Evolutionary conservation across 2,113 vertebrate species (phyloP), one percentile per base, ranked within the genome.

Genomic region (Prochilodus magdalenae): DNA sequence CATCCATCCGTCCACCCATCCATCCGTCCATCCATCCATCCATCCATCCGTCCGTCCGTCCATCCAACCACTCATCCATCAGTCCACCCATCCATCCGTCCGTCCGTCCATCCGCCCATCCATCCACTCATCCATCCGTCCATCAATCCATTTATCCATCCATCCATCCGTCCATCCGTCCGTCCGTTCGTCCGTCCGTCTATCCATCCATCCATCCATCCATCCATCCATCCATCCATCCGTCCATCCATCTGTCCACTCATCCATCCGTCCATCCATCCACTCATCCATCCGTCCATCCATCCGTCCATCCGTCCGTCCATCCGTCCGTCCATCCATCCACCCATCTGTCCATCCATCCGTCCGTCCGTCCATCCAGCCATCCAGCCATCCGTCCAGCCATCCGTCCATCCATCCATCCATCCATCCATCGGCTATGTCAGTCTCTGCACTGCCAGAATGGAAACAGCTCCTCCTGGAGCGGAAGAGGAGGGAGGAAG

Each of bases 381-480:
- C 24, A 26, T 12, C 24, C 22, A 24, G 24, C 63, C 11, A 26
- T 86, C 79, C 29, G 36, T 51, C 83, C 18, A 14, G 20, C 60
- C 72, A 47, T 36, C 66, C 24, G 15, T 12, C 24, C 29, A 49
- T 51, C 83, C 18, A 14, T 22, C 60, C 72, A 47, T 36, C 66
- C 24, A 26, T 12, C 24, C 22, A 24, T 36, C 63, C 11, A 26
- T 86, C 79, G 82, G 83, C 87, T 81, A 94, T 94, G 93, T 93
- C 93, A 82, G 81, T 92, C 78, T 91, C 94, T 44, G 92, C 94
- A 69, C 89, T 97, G 85, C 96, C 96, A 2, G 95, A 95, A 87
- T 97, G 96, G 96, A 97, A 96, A 80, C 93, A 95, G 69, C 93
- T 96, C 79, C 91, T 97, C 72, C 86, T 97, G 91, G 96, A 96